Evolutionary conservation across 2,888 invertebrate genomes (phyloP).

Genomic region (Andrena dorsata): DNA sequence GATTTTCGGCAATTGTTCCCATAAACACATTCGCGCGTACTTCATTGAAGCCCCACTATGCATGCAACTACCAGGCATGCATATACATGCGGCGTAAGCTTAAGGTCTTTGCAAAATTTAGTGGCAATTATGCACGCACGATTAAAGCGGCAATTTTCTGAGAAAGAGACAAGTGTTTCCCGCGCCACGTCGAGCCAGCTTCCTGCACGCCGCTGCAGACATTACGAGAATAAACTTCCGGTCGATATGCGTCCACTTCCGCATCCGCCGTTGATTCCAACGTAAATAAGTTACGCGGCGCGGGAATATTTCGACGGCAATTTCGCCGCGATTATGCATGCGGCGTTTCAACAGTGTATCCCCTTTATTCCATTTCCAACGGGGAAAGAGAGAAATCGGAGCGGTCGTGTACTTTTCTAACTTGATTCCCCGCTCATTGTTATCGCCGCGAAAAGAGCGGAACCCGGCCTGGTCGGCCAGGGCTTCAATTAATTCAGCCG

Average conservation of each 20-base stretch:
- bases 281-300: not conserved
- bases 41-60: slow-evolving; percentile 20
- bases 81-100: slow-evolving; percentile 11
- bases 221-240: slow-evolving; percentile 64
- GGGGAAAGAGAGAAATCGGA: not conserved
- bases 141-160: slow-evolving; percentile 60
- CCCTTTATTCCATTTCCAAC: not conserved
- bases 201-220: slow-evolving; percentile 22
- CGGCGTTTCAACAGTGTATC: slow-evolving; percentile 11
- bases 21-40: not conserved
- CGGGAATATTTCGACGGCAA: slow-evolving; percentile 27
- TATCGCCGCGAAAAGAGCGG: slow-evolving; percentile 10
- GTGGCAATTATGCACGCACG: slow-evolving; percentile 61
- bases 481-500: slow-evolving; percentile 12
- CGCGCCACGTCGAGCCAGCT: slow-evolving; percentile 11
- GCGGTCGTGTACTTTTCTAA: slow-evolving; percentile 15
- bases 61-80: not conserved
- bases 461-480: not conserved
- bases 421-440: slow-evolving; percentile 25
- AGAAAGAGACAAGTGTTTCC: slow-evolving; percentile 55
- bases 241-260: slow-evolving; percentile 52
- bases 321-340: slow-evolving; percentile 42
- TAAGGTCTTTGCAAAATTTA: slow-evolving; percentile 62
- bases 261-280: slow-evolving; percentile 19
- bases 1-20: not conserved